A percentile compares a stretch with the other conserved stretches of the same genome.
Evolutionary conservation across 2,113 vertebrate genomes (phyloP).

Genomic region (Sclerurus mexicanus): DNA sequence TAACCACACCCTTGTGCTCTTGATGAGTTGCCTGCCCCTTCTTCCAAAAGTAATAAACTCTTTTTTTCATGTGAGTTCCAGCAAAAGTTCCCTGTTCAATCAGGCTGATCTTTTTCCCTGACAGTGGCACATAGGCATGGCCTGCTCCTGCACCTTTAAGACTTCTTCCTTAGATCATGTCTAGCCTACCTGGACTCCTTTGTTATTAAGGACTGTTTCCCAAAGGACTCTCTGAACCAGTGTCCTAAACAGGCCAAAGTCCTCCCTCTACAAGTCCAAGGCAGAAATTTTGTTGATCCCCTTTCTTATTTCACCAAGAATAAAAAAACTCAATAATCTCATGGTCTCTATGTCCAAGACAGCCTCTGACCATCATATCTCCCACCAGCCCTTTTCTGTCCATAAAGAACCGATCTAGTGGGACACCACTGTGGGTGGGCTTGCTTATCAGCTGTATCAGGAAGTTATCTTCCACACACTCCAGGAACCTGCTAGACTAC

Average conservation of each 20-base stretch:
- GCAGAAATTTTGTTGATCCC: neutral
- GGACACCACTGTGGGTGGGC: neutral
- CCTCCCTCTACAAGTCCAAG: neutral
- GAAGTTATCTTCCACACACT: neutral
- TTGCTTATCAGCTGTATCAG: neutral
- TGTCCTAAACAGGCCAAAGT: neutral
- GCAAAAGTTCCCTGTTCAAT: neutral
- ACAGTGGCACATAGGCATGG: neutral
- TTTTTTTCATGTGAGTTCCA: neutral
- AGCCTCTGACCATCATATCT: neutral
- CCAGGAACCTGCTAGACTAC: neutral
- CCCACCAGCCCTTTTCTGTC: neutral
- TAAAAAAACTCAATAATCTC: neutral
- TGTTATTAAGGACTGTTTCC: neutral
- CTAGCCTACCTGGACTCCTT: neutral
- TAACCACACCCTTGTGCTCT: too few relatives aligned
- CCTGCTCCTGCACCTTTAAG: neutral
- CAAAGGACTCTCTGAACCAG: neutral
- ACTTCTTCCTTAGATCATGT: neutral
- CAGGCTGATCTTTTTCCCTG: neutral
- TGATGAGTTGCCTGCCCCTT: too few relatives aligned
- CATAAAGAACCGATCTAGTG: neutral
- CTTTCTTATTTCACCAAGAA: neutral
- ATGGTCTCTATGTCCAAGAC: neutral
- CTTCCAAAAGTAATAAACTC: too few relatives aligned